phyloP scores from a whole-genome alignment of 2,888 invertebrate species.

The Halictus quadricinctus region DNA sequence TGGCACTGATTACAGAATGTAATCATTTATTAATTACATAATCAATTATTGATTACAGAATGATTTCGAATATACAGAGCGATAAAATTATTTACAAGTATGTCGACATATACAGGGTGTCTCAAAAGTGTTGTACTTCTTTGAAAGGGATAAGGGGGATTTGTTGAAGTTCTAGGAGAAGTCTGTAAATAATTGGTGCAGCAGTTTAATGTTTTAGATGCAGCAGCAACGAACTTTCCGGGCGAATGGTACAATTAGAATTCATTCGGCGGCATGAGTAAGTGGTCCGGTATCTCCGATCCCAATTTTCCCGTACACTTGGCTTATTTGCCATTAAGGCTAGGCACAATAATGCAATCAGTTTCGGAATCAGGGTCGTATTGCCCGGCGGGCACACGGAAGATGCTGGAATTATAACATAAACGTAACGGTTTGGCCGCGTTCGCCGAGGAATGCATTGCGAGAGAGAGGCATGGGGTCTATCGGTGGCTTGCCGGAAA shows the following conservation, averaged over 20 bases:
- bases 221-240: too few relatives aligned
- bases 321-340: constrained; percentile 21
- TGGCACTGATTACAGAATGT: neutral
- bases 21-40: too few relatives aligned
- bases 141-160: too few relatives aligned
- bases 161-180: too few relatives aligned
- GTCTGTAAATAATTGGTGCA: too few relatives aligned
- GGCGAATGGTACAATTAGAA: neutral
- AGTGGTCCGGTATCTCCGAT: neutral
- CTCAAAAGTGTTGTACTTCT: too few relatives aligned
- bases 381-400: constrained; percentile 8
- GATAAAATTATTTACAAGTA: too few relatives aligned
- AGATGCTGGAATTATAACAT: constrained; percentile 50
- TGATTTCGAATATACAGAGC: too few relatives aligned
- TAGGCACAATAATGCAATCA: constrained; percentile 21
- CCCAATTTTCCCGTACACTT: constrained; percentile 5
- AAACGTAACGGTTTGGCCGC: constrained; percentile 51
- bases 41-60: neutral
- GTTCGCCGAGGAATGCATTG: constrained; percentile 50
- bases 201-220: too few relatives aligned
- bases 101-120: too few relatives aligned
- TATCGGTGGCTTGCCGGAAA: constrained; percentile 60
- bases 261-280: neutral
- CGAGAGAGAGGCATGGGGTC: constrained; percentile 40
- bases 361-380: constrained; percentile 25